Evolutionary conservation across 2,888 invertebrate genomes (phyloP), one percentile per base, ranked within the genome.

Genomic region (Polia nebulosa): DNA sequence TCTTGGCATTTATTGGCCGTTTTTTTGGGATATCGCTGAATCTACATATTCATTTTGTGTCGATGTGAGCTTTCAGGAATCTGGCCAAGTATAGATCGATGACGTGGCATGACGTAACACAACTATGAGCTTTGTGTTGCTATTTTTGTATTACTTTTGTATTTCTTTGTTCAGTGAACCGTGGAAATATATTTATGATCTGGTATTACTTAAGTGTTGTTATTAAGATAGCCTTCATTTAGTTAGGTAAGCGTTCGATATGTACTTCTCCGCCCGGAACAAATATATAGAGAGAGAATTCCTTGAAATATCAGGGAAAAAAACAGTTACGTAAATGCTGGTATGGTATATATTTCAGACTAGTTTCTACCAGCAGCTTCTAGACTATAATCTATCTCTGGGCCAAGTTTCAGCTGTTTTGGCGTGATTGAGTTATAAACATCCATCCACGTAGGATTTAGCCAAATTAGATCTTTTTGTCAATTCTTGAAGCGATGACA

Each of bases 1-100:
- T 73, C 80, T 72, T 80, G 78, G 76, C 80, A 82, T 83, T 83
- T 84, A 82, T 82, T 84, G 73, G 47, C 65, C 73, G 66, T 67
- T 78, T 77, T 82, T 80, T 78, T 65, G 55, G 76, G 74, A 57
- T 75, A 75, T 75, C 53, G 67, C 63, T 44, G 64, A 70, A 81
- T 83, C 80, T 78, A 79, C 77, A 78, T 83, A 79, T 83, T 83
- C 76, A 78, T 81, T 65, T 71, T 65, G 71, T 69, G 82, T 72
- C 73, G 81, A 77, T 62, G 52, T 47, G 22, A 61, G 72, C 80
- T 75, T 61, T 61, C 63, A 79, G 45, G 51, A 77, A 70, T 77
- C 53, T 70, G 55, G 80, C 57, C 70, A 52, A 67, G 74, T 78
- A n/a, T n/a, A 55, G 53, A 79, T 64, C 80, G 64, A 75, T 77